phyloP scores from a whole-genome alignment of 2,888 invertebrate species.

The Synergus itoensis region DNA sequence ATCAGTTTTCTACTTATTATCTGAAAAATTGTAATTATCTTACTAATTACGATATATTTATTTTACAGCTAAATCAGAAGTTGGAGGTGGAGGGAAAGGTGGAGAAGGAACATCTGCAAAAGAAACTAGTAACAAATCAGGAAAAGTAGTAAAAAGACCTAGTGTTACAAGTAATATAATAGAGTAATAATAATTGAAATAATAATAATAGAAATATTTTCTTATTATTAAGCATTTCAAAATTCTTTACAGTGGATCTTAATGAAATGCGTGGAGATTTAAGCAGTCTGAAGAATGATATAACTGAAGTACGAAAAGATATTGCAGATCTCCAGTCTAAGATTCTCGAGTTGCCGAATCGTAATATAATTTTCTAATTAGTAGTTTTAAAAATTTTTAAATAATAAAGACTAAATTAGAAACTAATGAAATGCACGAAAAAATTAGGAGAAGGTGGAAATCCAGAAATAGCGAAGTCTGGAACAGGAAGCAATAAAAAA shows the following conservation, averaged over 20 bases:
- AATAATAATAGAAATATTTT: background rate
- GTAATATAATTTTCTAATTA: constrained; percentile 33
- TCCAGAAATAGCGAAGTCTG: background rate
- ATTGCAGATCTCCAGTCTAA: constrained; percentile 52
- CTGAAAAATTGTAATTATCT: background rate
- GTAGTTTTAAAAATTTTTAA: background rate
- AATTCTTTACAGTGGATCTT: constrained; percentile 50
- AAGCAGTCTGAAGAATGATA: constrained; percentile 53
- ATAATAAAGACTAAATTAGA: background rate
- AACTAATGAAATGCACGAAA: background rate
- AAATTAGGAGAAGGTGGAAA: background rate
- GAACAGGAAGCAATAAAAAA: background rate
- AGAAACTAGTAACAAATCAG: background rate
- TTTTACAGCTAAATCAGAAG: background rate
- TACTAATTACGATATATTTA: background rate
- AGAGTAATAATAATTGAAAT: too few species aligned
- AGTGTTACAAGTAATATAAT: background rate
- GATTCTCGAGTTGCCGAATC: constrained; percentile 36
- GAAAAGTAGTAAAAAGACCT: background rate
- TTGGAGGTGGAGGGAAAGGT: background rate
- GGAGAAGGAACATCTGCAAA: background rate
- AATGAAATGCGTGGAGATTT: constrained; percentile 56
- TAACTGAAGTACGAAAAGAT: constrained; percentile 52
- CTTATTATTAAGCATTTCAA: background rate
- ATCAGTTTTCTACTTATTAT: background rate